A percentile compares a stretch with the other conserved stretches of the same genome.
Conservation (phyloP, 2,888 invertebrate genomes). For the Poecilobothrus nobilitatus region DNA sequence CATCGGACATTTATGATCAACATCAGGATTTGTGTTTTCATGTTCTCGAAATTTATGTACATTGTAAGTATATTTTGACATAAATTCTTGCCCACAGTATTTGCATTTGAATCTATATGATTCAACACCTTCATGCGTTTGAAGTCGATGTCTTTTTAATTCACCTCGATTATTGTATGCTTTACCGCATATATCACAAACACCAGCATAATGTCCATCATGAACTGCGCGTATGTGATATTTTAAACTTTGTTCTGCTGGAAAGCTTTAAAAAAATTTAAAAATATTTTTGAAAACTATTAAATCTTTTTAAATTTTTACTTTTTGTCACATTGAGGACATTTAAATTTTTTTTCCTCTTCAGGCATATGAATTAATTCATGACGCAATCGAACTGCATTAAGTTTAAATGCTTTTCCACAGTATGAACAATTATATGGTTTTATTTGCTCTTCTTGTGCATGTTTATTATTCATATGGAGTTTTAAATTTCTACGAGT, state of each 20-base stretch:
- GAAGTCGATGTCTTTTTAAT: not conserved
- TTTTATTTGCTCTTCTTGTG: no score
- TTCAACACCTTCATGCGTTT: not conserved
- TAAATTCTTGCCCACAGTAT: not conserved
- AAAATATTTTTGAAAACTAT: not conserved
- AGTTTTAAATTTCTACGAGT: not conserved
- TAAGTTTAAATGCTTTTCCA: no score
- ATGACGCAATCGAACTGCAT: not conserved
- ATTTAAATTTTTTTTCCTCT: not conserved
- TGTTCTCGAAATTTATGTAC: not conserved
- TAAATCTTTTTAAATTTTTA: not conserved
- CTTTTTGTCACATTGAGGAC: not conserved
- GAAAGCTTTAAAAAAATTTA: not conserved
- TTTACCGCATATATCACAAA: conserved; percentile 38
- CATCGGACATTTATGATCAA: not conserved
- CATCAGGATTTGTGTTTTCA: not conserved
- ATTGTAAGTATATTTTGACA: not conserved
- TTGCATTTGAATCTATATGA: not conserved
- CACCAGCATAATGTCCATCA: conserved; percentile 14
- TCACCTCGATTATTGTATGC: not conserved
- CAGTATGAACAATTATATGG: no score
- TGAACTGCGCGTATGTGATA: not conserved
- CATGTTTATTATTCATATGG: not conserved
- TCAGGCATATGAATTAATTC: not conserved
- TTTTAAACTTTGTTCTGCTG: not conserved